Evolutionary conservation across 92 coral and sea anemone species (phyloP).

Genomic region (Porites evermanni): DNA sequence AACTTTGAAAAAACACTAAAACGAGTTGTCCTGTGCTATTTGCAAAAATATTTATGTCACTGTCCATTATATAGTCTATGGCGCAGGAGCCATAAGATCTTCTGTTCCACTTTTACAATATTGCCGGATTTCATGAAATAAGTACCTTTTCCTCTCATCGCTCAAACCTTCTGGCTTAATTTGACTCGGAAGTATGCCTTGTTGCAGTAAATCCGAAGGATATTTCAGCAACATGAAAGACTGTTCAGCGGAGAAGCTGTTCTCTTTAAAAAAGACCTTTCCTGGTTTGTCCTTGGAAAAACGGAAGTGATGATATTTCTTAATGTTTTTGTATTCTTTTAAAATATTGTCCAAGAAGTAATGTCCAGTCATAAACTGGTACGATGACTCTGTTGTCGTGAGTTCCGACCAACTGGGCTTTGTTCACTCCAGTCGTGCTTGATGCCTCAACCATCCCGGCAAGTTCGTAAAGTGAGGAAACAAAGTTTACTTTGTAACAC

Average conservation of each 20-base stretch:
- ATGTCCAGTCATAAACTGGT: slow-evolving; percentile 59
- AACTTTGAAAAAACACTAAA: too few relatives aligned
- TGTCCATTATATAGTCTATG: too few relatives aligned
- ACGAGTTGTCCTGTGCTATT: too few relatives aligned
- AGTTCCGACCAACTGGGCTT: slow-evolving; percentile 38
- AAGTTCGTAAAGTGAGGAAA: slow-evolving; percentile 51
- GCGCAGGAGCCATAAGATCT: neutral
- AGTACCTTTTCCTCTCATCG: neutral
- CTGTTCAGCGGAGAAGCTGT: neutral
- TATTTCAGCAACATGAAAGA: neutral
- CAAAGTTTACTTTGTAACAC: slow-evolving; percentile 28
- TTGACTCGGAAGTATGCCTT: neutral
- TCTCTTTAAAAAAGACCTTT: slow-evolving; percentile 19
- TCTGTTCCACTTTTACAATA: slow-evolving; percentile 6
- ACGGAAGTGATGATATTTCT: neutral
- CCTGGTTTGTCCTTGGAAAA: slow-evolving; percentile 21
- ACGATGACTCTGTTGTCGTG: slow-evolving; percentile 16
- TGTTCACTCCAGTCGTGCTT: slow-evolving; percentile 44
- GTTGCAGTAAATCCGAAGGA: neutral
- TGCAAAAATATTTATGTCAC: too few relatives aligned
- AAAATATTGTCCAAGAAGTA: slow-evolving; percentile 8
- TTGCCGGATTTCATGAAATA: neutral
- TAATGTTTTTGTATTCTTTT: slow-evolving; percentile 10
- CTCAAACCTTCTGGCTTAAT: neutral
- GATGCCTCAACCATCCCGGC: slow-evolving; percentile 43